Evolutionary conservation across 2,113 vertebrate species (phyloP).

Genomic region (Carassius carassius): DNA sequence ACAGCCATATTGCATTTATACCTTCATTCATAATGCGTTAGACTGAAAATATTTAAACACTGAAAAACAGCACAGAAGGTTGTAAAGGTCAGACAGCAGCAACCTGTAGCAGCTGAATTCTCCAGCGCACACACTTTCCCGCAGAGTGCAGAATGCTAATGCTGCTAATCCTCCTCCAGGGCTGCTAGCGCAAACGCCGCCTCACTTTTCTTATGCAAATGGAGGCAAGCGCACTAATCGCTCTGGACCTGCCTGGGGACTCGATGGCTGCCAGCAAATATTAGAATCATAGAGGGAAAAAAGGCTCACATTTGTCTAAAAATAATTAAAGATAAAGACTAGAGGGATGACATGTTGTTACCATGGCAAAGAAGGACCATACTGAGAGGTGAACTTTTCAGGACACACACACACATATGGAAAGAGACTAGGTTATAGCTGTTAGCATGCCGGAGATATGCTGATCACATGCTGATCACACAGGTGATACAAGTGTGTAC

Average conservation of each 20-base stretch:
- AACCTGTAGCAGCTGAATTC: constrained; percentile 1
- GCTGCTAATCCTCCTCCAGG: constrained; percentile 69
- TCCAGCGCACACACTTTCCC: constrained; percentile 20
- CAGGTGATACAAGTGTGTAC: background rate
- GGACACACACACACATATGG: background rate
- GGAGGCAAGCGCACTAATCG: constrained; percentile 72
- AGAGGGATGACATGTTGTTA: constrained; percentile 45
- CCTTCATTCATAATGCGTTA: background rate
- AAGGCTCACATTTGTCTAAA: constrained; percentile 68
- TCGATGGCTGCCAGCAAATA: constrained; percentile 41
- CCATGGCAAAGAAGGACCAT: constrained; percentile 50
- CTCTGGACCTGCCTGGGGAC: constrained; percentile 69
- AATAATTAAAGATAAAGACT: constrained; percentile 76
- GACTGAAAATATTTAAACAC: background rate
- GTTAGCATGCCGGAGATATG: background rate
- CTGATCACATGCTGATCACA: background rate
- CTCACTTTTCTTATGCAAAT: constrained; percentile 81
- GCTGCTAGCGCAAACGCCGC: constrained; percentile 65
- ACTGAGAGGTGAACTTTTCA: constrained; percentile 22
- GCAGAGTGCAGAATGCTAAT: constrained; percentile 56
- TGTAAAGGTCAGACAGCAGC: constrained; percentile 30
- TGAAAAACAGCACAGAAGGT: background rate
- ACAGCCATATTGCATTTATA: background rate
- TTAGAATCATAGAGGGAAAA: constrained; percentile 47
- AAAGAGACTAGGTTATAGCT: background rate